Evolutionary conservation across 2,797 vertebrate genomes (phyloP).

Genomic region (Malurus leucopterus): DNA sequence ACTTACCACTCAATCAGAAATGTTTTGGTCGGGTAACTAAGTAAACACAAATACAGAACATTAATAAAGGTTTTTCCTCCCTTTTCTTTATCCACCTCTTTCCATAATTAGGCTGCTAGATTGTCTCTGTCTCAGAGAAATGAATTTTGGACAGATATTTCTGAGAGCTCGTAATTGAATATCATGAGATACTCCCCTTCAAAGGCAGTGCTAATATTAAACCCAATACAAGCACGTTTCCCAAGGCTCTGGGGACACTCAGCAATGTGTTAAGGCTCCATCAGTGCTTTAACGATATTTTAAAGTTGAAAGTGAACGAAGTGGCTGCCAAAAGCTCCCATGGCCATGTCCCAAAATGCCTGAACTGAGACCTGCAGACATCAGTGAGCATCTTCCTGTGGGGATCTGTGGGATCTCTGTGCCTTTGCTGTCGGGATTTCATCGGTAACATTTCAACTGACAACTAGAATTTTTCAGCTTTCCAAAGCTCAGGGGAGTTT

Average conservation of each 20-base stretch:
- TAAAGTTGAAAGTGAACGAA: not conserved
- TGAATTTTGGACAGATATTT: not conserved
- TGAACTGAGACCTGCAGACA: not conserved
- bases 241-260: not conserved
- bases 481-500: not conserved
- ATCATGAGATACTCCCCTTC: not conserved
- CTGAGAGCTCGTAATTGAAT: not conserved
- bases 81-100: not conserved
- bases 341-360: not conserved
- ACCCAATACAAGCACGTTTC: not conserved
- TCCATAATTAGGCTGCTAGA: slow-evolving; percentile 34
- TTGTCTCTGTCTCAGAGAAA: slow-evolving; percentile 9
- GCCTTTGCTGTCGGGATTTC: not conserved
- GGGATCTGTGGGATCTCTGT: not conserved
- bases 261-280: not conserved
- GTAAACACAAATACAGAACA: slow-evolving; percentile 1
- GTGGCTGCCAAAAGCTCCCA: not conserved
- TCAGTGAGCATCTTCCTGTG: not conserved
- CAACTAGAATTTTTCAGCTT: not conserved
- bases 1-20: slow-evolving; percentile 16
- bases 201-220: not conserved
- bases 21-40: slow-evolving; percentile 41
- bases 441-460: not conserved
- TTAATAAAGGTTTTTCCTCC: not conserved
- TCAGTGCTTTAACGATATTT: not conserved